These are phyloP conservation scores for Chymomyza amoena DNA, from an alignment of 2,888 invertebrate genomes.

Conservation along the genomic window DNA sequence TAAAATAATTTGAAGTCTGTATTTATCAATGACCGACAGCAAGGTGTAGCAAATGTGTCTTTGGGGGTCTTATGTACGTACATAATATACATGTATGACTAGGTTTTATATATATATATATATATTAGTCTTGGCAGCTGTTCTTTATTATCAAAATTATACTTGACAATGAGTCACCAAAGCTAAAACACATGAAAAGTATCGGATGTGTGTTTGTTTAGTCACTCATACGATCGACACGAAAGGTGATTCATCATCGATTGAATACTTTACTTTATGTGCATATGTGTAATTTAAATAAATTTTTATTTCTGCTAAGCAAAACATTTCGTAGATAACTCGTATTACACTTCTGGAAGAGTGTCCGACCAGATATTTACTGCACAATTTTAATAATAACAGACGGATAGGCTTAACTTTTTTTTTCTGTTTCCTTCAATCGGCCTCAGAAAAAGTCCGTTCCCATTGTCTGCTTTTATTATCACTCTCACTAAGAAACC, in stretches of 20 bases:
- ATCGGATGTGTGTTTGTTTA: background rate
- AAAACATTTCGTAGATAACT: too few relatives aligned
- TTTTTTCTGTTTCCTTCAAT: background rate
- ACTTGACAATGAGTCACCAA: background rate
- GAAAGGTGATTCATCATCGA: background rate
- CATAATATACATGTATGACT: background rate
- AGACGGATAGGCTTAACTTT: too few relatives aligned
- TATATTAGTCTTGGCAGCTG: background rate
- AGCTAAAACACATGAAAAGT: background rate
- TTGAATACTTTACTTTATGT: background rate
- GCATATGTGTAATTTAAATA: background rate
- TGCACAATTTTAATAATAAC: background rate
- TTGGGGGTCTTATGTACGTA: too few relatives aligned
- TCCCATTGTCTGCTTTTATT: conserved; percentile 53
- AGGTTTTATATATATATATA: background rate
- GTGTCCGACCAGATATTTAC: background rate
- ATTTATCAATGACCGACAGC: background rate
- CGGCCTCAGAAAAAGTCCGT: conserved; percentile 8
- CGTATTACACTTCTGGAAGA: too few relatives aligned
- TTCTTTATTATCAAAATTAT: background rate
- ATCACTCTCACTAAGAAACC: conserved; percentile 13
- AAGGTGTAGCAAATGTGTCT: too few relatives aligned
- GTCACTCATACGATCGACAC: background rate
- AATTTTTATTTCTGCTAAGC: too few relatives aligned
- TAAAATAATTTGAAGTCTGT: too few relatives aligned